Evolutionary conservation across 1,140 invertebrate genomes (phyloP).

Genomic region (Zaprionus capensis): DNA sequence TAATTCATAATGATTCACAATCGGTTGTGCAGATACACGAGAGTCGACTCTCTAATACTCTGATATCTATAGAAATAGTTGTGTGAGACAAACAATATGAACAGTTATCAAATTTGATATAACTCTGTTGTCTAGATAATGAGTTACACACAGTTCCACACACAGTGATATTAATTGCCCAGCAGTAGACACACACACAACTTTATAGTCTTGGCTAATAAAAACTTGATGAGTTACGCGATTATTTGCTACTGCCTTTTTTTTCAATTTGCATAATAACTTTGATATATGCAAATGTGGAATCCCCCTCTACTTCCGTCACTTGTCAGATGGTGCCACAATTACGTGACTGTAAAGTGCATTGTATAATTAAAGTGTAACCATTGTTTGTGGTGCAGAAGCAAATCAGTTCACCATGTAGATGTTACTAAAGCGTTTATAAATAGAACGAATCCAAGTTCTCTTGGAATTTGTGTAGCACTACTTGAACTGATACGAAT

Average conservation of each 20-base stretch:
- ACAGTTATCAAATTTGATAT: not conserved
- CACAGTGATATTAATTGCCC: not conserved
- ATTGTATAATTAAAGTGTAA: not conserved
- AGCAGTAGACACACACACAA: no score
- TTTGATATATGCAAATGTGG: not conserved
- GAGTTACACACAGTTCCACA: not conserved
- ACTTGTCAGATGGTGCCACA: not conserved
- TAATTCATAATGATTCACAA: not conserved
- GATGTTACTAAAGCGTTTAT: not conserved
- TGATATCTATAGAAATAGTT: not conserved
- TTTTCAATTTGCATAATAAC: slow-evolving; percentile 1
- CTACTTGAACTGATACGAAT: not conserved
- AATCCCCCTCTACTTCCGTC: not conserved
- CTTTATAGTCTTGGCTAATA: not conserved
- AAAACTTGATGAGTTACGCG: slow-evolving; percentile 1
- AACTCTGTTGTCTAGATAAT: not conserved
- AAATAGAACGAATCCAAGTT: not conserved
- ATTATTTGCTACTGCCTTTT: not conserved
- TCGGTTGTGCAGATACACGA: no score
- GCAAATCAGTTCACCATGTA: not conserved
- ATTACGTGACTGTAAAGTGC: not conserved
- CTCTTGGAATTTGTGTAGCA: not conserved
- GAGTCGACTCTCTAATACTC: not conserved
- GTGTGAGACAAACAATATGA: not conserved
- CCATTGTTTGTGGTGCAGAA: not conserved